Percentiles rank a stretch among this genome's conserved stretches.
These are phyloP conservation scores for Onthophagus taurus DNA, from an alignment of 1,140 invertebrate species.

Conservation along the genomic window DNA sequence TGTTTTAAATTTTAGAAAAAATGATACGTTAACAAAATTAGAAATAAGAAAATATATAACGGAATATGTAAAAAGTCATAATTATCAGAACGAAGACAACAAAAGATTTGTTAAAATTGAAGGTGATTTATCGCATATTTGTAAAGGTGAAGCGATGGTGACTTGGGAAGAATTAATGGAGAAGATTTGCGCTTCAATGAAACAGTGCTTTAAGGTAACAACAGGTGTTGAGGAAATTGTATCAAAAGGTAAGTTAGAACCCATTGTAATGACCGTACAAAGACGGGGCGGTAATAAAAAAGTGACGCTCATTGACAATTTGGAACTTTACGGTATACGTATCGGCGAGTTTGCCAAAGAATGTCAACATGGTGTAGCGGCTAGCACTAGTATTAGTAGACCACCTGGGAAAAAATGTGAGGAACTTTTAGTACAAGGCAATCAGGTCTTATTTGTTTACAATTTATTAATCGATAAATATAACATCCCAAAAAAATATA, in stretches of 20 bases:
- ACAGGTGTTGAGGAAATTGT: constrained; percentile 49
- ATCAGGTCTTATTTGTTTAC: constrained; percentile 72
- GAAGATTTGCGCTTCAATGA: constrained; percentile 63
- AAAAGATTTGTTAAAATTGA: constrained; percentile 29
- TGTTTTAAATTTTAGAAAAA: constrained; percentile 50
- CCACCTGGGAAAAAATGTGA: constrained; percentile 62
- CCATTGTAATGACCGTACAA: constrained; percentile 67
- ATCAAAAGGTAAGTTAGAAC: constrained; percentile 64
- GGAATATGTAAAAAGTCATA: constrained; percentile 66
- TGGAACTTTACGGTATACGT: constrained; percentile 76
- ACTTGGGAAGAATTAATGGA: constrained; percentile 66
- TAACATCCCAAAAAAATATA: constrained; percentile 53
- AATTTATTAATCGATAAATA: constrained; percentile 63
- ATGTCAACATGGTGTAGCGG: constrained; percentile 75
- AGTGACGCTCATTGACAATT: constrained; percentile 80
- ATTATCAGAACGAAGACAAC: constrained; percentile 48
- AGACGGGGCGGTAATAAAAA: constrained; percentile 83
- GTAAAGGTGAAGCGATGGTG: constrained; percentile 39
- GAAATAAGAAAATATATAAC: constrained; percentile 63
- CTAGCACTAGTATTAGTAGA: constrained; percentile 72
- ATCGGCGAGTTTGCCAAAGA: constrained; percentile 68
- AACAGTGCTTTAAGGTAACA: constrained; percentile 60
- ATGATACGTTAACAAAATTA: constrained; percentile 52
- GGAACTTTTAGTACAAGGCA: constrained; percentile 82
- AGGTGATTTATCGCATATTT: constrained; percentile 12